Conservation (phyloP, 2,888 invertebrate genomes). For the Sturmia bella region DNA sequence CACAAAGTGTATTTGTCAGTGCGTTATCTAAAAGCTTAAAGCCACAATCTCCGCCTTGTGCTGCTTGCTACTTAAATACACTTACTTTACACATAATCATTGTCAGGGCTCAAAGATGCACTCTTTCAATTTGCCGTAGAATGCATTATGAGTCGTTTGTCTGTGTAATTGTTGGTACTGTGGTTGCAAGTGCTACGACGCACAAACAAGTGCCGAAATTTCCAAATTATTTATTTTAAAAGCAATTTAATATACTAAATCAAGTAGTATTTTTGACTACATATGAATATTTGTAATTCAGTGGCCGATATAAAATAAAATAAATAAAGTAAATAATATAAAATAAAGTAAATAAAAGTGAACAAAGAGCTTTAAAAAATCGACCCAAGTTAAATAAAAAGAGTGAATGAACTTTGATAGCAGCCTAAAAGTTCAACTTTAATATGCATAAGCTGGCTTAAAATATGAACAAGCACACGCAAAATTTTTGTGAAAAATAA, state of each 20-base stretch:
- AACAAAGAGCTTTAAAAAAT: too few species aligned
- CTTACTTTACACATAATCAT: conserved; percentile 4
- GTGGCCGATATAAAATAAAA: too few species aligned
- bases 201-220: conserved; percentile 47
- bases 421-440: too few species aligned
- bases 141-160: background rate
- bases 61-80: background rate
- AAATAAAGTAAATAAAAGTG: too few species aligned
- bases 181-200: conserved; percentile 26
- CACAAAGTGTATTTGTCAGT: conserved; percentile 8
- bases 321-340: too few species aligned
- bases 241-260: conserved; percentile 58
- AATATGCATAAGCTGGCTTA: too few species aligned
- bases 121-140: background rate
- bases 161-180: conserved; percentile 7
- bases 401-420: too few species aligned
- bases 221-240: conserved; percentile 58
- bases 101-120: conserved; percentile 21
- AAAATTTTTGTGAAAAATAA: too few species aligned
- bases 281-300: too few species aligned
- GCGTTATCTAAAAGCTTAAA: conserved; percentile 44
- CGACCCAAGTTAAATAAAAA: too few species aligned
- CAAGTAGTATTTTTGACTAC: conserved; percentile 17
- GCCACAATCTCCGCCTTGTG: conserved; percentile 12
- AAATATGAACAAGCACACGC: too few species aligned